Conservation (phyloP, 2,797 vertebrate genomes). For the Arremon aurantiirostris region DNA sequence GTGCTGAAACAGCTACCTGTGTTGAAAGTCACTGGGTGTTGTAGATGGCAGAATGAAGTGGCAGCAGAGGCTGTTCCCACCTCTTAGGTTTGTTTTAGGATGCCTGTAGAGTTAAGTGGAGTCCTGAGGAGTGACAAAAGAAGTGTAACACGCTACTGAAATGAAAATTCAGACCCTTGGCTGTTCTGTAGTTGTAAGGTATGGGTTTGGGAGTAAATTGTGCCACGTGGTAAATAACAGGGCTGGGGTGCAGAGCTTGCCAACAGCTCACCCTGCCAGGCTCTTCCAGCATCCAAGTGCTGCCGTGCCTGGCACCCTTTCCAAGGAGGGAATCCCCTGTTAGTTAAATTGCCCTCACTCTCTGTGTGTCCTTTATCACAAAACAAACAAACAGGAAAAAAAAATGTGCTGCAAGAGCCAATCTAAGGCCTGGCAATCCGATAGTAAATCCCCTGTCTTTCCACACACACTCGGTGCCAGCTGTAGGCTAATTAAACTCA, state of each 20-base stretch:
- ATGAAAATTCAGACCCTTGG: not conserved
- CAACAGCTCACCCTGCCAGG: not conserved
- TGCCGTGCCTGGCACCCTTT: not conserved
- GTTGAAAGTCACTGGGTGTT: not conserved
- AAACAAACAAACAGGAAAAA: slow-evolving; percentile 31
- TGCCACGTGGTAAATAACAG: not conserved
- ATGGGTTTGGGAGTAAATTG: not conserved
- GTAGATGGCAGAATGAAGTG: not conserved
- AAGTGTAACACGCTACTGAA: rapidly evolving
- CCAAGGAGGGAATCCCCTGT: slow-evolving; percentile 4
- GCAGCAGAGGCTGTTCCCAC: not conserved
- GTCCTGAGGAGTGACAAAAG: not conserved
- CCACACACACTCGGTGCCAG: slow-evolving; percentile 3
- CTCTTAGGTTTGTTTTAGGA: not conserved
- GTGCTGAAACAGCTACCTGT: not conserved
- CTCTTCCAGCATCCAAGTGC: not conserved
- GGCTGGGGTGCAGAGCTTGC: not conserved
- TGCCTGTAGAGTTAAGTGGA: not conserved
- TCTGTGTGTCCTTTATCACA: slow-evolving; percentile 31
- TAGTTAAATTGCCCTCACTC: not conserved
- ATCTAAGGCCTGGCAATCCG: not conserved
- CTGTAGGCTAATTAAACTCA: slow-evolving; percentile 59
- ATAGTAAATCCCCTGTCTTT: slow-evolving; percentile 52
- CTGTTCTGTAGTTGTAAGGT: not conserved
- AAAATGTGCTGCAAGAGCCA: not conserved